Percentiles rank a stretch among this genome's conserved stretches.
Conservation (phyloP, 37 sponge, comb jelly and placozoan species). For the Hexactinellida sp. region DNA sequence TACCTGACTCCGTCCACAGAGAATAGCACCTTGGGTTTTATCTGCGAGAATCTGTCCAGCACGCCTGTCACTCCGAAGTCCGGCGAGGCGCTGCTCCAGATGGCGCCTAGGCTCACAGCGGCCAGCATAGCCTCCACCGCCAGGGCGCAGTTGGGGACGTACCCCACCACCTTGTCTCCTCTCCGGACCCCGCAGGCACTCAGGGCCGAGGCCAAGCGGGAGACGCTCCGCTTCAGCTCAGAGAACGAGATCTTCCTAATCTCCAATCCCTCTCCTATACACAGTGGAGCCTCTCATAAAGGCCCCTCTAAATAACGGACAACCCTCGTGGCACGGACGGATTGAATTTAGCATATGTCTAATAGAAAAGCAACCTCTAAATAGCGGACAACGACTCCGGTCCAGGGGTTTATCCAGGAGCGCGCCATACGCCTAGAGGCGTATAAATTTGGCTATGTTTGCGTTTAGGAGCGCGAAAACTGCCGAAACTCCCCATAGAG, state of each 20-base stretch:
- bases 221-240: slow-evolving; percentile 50
- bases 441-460: no score
- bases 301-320: no score
- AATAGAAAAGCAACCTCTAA: no score
- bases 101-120: slow-evolving; percentile 70
- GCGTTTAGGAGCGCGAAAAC: no score
- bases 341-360: no score
- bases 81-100: slow-evolving; percentile 95
- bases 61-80: slow-evolving; percentile 98
- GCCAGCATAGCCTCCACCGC: slow-evolving; percentile 97
- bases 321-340: no score
- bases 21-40: slow-evolving; percentile 89
- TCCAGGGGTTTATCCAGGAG: no score
- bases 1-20: slow-evolving; percentile 85
- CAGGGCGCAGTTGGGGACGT: slow-evolving; percentile 77
- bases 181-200: slow-evolving; percentile 44
- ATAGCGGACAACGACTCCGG: no score
- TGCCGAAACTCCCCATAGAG: no score
- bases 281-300: no score
- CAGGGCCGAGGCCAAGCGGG: slow-evolving; percentile 57
- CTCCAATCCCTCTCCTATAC: slow-evolving; percentile 84
- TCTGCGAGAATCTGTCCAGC: slow-evolving; percentile 76
- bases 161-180: slow-evolving; percentile 84
- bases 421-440: no score
- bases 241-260: slow-evolving; percentile 39